Conservation (phyloP, 2,888 invertebrate genomes). For the Seira ritae region DNA sequence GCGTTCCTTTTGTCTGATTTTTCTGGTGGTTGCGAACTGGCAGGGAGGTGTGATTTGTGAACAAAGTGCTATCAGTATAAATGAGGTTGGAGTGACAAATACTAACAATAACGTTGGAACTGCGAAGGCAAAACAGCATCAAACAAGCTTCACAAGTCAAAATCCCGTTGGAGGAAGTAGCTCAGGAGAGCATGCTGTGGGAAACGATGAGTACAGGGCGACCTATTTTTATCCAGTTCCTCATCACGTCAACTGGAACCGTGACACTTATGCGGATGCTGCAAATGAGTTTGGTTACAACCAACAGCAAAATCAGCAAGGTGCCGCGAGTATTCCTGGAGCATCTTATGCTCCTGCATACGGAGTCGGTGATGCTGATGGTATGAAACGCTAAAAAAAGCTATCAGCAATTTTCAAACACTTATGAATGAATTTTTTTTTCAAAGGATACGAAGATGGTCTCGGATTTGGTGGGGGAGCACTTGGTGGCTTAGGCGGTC, state of each 20-base stretch:
- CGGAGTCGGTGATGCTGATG: slow-evolving; percentile 30
- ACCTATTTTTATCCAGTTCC: slow-evolving; percentile 48
- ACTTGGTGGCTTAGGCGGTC: slow-evolving; percentile 60
- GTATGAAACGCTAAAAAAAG: slow-evolving; percentile 9
- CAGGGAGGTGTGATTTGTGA: slow-evolving; percentile 48
- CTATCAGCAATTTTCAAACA: background rate
- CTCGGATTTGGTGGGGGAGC: slow-evolving; percentile 63
- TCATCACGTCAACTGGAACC: slow-evolving; percentile 62
- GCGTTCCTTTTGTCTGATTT: background rate
- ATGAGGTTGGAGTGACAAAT: slow-evolving; percentile 33
- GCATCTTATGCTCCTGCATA: slow-evolving; percentile 40
- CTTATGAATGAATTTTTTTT: no score
- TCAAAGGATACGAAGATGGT: slow-evolving; percentile 52
- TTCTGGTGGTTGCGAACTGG: background rate
- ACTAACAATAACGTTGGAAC: background rate
- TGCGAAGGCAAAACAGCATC: slow-evolving; percentile 1
- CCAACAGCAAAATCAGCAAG: slow-evolving; percentile 40
- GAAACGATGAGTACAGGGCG: slow-evolving; percentile 45
- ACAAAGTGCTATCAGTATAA: slow-evolving; percentile 24
- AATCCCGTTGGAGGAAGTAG: background rate
- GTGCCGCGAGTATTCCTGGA: slow-evolving; percentile 10
- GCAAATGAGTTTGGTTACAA: slow-evolving; percentile 70
- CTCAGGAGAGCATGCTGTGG: background rate
- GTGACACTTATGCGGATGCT: slow-evolving; percentile 70
- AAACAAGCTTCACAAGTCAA: background rate